Conservation (phyloP, 2,113 vertebrate genomes). For the Dicrurus megarhynchus region DNA sequence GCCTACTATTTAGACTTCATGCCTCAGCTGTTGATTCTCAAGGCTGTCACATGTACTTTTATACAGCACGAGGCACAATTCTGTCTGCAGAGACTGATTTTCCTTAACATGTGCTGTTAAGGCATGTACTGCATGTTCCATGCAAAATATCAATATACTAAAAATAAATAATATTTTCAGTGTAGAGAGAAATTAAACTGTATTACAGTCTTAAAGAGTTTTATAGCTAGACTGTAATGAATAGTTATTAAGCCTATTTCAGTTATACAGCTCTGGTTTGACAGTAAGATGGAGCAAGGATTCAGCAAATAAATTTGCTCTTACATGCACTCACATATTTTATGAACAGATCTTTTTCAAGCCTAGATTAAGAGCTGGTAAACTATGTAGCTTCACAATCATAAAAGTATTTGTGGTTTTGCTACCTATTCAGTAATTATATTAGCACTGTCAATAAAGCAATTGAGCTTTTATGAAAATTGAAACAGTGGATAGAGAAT, state of each 20-base stretch:
- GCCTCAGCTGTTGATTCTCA: background rate
- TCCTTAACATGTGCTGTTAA: background rate
- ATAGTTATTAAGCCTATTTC: background rate
- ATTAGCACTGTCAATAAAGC: background rate
- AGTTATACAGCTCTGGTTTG: background rate
- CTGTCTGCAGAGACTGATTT: background rate
- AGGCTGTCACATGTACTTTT: background rate
- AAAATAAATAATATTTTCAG: background rate
- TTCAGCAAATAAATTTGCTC: background rate
- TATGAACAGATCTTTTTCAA: background rate
- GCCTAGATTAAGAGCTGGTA: background rate
- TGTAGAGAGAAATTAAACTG: background rate
- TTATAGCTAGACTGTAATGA: background rate
- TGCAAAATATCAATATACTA: background rate
- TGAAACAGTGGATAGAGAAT: background rate
- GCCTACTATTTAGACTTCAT: background rate
- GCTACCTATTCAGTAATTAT: background rate
- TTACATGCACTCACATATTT: background rate
- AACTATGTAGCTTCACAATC: background rate
- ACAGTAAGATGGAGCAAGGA: background rate
- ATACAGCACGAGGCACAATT: background rate
- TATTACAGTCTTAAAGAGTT: background rate
- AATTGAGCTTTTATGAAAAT: background rate
- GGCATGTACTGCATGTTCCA: fast-evolving
- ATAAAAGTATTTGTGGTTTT: background rate